Evolutionary conservation across 2,888 invertebrate species (phyloP), one percentile per base, ranked within the genome.

Genomic region (Drosophila fulvimacula): DNA sequence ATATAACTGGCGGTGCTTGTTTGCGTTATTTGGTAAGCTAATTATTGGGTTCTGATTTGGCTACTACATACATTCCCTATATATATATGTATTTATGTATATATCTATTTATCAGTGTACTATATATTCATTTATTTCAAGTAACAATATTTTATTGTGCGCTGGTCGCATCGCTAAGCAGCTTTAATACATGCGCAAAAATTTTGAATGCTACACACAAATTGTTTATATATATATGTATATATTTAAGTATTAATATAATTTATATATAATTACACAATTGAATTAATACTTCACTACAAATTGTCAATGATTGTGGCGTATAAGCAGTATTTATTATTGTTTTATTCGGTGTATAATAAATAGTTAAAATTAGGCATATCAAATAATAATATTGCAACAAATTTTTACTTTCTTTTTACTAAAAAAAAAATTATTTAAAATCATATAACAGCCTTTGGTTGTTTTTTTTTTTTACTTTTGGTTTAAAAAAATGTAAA

Each of bases 401-500:
- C 80, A 51, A 27, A 42, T 56, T 56, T 52, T 52, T 24, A 19
- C 19, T 27, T 53, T 53, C 27, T 24, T 52, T 39, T 24, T 41
- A 30, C 21, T 51, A 73, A n/a, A 60, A 67, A 68, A 68, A 70
- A 21, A 42, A 21, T 7, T 68, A 44, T 44, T 69, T 76, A 76
- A 83, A 83, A 83, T 85, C 78, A 83, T 79, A 76, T 53, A 80
- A 83, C 83, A 83, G 83, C 83, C 83, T 82, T 83, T 78, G 73
- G 73, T 82, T 73, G 78, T 80, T 46, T 24, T 44, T 67, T 44
- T 68, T 69, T 42, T 60, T 56, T 59, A 48, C 64, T 71, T 76
- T 86, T 77, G 77, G 66, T 75, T 75, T 84, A 66, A 58, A 60
- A 70, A 73, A 46, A 52, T 67, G 39, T 36, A 74, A 63, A 67